A percentile compares a stretch with the other conserved stretches of the same genome.
phyloP scores from a whole-genome alignment of 2,113 vertebrate genomes.

The Pantherophis guttatus region DNA sequence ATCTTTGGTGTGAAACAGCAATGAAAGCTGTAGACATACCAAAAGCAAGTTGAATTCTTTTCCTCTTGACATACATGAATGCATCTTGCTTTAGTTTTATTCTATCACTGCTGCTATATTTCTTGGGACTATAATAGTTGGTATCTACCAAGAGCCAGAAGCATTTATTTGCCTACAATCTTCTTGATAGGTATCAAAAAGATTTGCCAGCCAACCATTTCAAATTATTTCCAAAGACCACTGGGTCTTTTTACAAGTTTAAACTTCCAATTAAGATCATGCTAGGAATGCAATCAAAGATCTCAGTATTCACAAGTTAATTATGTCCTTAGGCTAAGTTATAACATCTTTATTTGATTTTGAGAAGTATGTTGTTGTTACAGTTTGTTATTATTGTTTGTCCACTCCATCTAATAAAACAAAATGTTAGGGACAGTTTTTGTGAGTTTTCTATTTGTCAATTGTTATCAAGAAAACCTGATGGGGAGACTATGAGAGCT shows the following conservation, averaged over 20 bases:
- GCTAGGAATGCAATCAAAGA: constrained; percentile 77
- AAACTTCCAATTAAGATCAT: constrained; percentile 74
- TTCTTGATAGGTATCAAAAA: constrained; percentile 62
- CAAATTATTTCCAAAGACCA: constrained; percentile 56
- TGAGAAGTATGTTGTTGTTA: not conserved
- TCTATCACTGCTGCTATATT: constrained; percentile 35
- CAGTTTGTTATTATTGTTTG: constrained; percentile 55
- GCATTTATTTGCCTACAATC: constrained; percentile 67
- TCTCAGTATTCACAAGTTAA: constrained; percentile 75
- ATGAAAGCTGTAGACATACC: not conserved
- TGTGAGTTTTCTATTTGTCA: constrained; percentile 39
- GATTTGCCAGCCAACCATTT: constrained; percentile 63
- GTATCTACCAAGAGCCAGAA: constrained; percentile 68
- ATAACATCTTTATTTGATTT: constrained; percentile 63
- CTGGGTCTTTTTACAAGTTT: constrained; percentile 61
- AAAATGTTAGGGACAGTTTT: constrained; percentile 49
- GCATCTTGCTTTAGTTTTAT: constrained; percentile 52
- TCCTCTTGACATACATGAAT: constrained; percentile 49
- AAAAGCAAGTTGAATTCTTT: not conserved
- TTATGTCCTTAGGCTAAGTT: constrained; percentile 75
- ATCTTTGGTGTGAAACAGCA: not conserved
- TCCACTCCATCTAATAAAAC: constrained; percentile 71
- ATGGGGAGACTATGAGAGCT: constrained; percentile 58
- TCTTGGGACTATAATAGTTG: constrained; percentile 44
- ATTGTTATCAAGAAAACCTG: constrained; percentile 52